Conservation (phyloP, 2,113 vertebrate species). For the Dromiciops gliroides region DNA sequence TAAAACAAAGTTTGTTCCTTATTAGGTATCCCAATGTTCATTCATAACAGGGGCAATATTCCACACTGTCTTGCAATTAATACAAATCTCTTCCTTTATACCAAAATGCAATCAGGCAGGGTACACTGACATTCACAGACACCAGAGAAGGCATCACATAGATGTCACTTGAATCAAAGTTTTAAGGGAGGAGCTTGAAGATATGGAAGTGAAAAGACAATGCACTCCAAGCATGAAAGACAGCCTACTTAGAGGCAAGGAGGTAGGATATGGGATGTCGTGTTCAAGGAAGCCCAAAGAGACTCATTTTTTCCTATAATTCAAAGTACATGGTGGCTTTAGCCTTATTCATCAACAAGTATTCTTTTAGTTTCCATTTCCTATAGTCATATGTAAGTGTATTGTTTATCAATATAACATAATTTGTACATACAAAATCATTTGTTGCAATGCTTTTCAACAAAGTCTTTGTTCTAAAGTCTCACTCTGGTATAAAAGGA, state of each 20-base stretch:
- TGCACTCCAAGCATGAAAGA: background rate
- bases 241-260: background rate
- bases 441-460: background rate
- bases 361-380: background rate
- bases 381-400: background rate
- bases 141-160: background rate
- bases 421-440: background rate
- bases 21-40: background rate
- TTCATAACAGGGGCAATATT: background rate
- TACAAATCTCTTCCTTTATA: background rate
- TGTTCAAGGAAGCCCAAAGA: background rate
- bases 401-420: background rate
- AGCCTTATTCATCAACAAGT: background rate
- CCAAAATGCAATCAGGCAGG: background rate
- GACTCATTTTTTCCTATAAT: background rate
- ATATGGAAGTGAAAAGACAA: background rate
- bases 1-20: background rate
- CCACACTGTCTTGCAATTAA: background rate
- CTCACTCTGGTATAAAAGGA: background rate
- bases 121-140: background rate
- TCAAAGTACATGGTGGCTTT: background rate
- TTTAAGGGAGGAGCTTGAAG: background rate
- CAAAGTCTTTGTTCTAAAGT: background rate
- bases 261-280: background rate
- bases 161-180: background rate